These are phyloP conservation scores for Mallotus villosus DNA, from an alignment of 2,797 vertebrate genomes.

Conservation along the genomic window DNA sequence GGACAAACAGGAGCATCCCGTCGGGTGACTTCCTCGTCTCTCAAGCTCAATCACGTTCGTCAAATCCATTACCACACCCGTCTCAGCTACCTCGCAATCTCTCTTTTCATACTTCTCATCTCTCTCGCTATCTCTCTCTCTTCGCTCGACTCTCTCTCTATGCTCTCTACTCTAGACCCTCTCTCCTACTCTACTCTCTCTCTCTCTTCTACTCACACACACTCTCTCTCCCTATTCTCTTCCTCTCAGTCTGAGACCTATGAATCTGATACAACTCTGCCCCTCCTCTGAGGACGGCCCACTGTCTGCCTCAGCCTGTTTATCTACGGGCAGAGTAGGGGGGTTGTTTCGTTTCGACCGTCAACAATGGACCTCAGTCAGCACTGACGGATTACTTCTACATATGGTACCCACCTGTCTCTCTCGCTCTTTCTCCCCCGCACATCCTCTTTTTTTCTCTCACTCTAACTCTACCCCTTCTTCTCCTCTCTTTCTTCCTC, in stretches of 20 bases:
- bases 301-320: slow-evolving; percentile 74
- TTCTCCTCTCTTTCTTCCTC: slow-evolving; percentile 30
- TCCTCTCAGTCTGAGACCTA: slow-evolving; percentile 46
- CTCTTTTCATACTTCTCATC: too few relatives aligned
- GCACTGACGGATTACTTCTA: slow-evolving; percentile 79
- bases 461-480: slow-evolving; percentile 25
- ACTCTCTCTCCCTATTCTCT: slow-evolving; percentile 34
- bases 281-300: slow-evolving; percentile 65
- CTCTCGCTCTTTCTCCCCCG: slow-evolving; percentile 40
- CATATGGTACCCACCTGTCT: slow-evolving; percentile 86
- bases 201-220: too few relatives aligned
- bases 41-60: too few relatives aligned
- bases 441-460: slow-evolving; percentile 31
- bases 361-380: slow-evolving; percentile 84
- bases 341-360: slow-evolving; percentile 71
- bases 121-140: too few relatives aligned
- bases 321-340: slow-evolving; percentile 61
- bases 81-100: too few relatives aligned
- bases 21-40: too few relatives aligned
- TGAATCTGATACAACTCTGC: slow-evolving; percentile 74
- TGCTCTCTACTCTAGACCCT: too few relatives aligned
- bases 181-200: too few relatives aligned
- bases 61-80: neutral
- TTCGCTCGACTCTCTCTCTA: too few relatives aligned
- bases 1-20: too few relatives aligned